Percentiles rank a stretch among this genome's conserved stretches.
phyloP scores from a whole-genome alignment of 30 jellyfish, hydroid and myxozoan genomes.

The Hydractinia symbiolongicarpus region DNA sequence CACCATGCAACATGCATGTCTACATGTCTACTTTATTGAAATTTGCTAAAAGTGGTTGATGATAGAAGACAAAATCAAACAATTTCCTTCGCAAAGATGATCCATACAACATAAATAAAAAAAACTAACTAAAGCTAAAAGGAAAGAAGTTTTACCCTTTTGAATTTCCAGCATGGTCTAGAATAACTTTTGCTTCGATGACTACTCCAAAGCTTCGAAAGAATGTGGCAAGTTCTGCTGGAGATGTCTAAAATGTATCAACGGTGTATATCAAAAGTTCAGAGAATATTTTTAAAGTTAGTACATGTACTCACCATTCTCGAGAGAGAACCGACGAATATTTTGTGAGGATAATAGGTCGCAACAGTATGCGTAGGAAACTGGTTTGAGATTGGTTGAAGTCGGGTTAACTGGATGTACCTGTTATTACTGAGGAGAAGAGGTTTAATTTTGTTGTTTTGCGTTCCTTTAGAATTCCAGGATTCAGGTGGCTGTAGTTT shows the following conservation, averaged over 20 bases:
- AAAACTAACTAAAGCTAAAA: background rate
- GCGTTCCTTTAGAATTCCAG: too few species aligned
- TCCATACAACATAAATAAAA: background rate
- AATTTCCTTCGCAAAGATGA: too few species aligned
- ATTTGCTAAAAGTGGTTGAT: too few species aligned
- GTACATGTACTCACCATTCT: conserved; percentile 13
- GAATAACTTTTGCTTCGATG: conserved; percentile 32
- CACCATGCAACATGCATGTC: too few species aligned
- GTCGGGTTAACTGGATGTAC: background rate
- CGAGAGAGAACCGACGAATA: conserved; percentile 34
- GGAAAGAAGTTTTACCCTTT: conserved; percentile 20
- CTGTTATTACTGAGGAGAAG: background rate
- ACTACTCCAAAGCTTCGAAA: conserved; percentile 38
- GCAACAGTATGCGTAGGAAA: conserved; percentile 8
- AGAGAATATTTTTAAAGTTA: background rate
- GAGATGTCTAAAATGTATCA: conserved; percentile 19
- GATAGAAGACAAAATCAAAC: too few species aligned
- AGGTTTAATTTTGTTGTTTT: too few species aligned
- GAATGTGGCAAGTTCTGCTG: conserved; percentile 24
- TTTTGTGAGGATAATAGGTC: conserved; percentile 29
- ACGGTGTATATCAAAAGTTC: background rate
- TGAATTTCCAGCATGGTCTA: conserved; percentile 33
- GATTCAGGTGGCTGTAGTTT: too few species aligned
- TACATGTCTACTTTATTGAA: too few species aligned
- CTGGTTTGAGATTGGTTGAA: background rate